Percentiles rank a stretch among this genome's conserved stretches.
phyloP scores from a whole-genome alignment of 2,888 invertebrate species.

The Euphydryas editha region DNA sequence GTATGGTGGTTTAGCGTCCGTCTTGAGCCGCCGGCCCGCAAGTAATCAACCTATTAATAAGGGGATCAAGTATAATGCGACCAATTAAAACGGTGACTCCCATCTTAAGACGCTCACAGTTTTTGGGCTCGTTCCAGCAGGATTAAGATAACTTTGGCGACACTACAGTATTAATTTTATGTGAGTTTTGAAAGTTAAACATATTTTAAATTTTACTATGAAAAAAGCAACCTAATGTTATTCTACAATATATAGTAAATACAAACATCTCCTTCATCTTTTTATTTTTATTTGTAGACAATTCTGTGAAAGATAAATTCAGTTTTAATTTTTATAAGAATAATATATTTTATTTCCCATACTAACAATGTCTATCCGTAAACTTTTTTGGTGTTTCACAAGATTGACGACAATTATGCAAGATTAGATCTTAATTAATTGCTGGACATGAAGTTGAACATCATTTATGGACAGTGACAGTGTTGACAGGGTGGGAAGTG shows the following conservation, averaged over 20 bases:
- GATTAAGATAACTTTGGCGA: conserved; percentile 70
- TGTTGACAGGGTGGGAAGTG: conserved; percentile 74
- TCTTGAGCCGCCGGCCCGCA: conserved; percentile 61
- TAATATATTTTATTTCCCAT: not conserved
- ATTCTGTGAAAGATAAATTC: not conserved
- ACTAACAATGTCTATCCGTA: not conserved
- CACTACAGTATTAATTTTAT: conserved; percentile 52
- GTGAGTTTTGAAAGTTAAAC: conserved; percentile 41
- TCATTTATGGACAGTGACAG: conserved; percentile 65
- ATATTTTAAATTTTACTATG: conserved; percentile 19
- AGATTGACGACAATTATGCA: not conserved
- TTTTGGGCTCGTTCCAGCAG: conserved; percentile 80
- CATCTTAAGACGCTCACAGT: conserved; percentile 78
- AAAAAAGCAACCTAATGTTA: not conserved
- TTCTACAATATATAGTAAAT: too few relatives aligned
- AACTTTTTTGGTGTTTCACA: not conserved
- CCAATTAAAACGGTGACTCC: conserved; percentile 80
- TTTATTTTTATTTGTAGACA: too few relatives aligned
- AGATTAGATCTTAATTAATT: not conserved
- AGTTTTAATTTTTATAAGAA: not conserved
- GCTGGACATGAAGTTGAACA: conserved; percentile 15
- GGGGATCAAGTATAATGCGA: conserved; percentile 77
- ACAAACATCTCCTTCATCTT: not conserved
- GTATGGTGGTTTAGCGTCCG: conserved; percentile 46
- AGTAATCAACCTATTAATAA: conserved; percentile 83